These are phyloP conservation scores for Eurytemora carolleeae DNA, from an alignment of 1,140 invertebrate species.

Conservation along the genomic window DNA sequence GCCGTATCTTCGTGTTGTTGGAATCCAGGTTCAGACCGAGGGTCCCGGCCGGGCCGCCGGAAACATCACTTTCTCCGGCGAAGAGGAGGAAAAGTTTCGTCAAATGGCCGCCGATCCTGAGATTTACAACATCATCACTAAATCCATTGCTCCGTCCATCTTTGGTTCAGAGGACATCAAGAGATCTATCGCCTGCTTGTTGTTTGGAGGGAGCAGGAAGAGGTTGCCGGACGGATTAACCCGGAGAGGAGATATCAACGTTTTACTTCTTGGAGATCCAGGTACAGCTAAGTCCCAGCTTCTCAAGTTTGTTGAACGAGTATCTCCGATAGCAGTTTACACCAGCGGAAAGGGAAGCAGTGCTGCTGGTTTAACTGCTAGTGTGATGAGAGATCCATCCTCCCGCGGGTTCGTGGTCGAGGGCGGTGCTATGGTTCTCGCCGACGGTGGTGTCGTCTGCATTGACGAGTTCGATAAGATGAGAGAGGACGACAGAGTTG, in stretches of 20 bases:
- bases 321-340: slow-evolving; percentile 87
- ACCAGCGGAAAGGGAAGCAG: slow-evolving; percentile 98
- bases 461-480: slow-evolving; percentile 99
- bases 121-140: slow-evolving; percentile 62
- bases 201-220: slow-evolving; percentile 77
- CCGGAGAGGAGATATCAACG: slow-evolving; percentile 88
- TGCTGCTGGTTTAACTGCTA: slow-evolving; percentile 94
- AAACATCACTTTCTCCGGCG: slow-evolving; percentile 28
- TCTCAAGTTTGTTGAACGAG: slow-evolving; percentile 90
- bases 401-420: slow-evolving; percentile 83
- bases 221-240: slow-evolving; percentile 83
- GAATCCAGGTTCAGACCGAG: slow-evolving; percentile 59
- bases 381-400: slow-evolving; percentile 74
- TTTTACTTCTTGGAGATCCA: slow-evolving; percentile 87
- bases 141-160: slow-evolving; percentile 90
- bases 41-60: slow-evolving; percentile 39
- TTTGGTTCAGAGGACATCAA: slow-evolving; percentile 88
- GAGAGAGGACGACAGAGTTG: slow-evolving; percentile 95
- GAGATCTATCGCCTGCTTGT: slow-evolving; percentile 81
- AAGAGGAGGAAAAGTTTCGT: slow-evolving; percentile 81
- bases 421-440: slow-evolving; percentile 97
- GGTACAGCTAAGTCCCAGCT: slow-evolving; percentile 97
- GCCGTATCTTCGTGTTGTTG: slow-evolving; percentile 84
- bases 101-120: slow-evolving; percentile 60
- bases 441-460: slow-evolving; percentile 96